Conservation (phyloP, 2,797 vertebrate species). For the Coregonus sp. region DNA sequence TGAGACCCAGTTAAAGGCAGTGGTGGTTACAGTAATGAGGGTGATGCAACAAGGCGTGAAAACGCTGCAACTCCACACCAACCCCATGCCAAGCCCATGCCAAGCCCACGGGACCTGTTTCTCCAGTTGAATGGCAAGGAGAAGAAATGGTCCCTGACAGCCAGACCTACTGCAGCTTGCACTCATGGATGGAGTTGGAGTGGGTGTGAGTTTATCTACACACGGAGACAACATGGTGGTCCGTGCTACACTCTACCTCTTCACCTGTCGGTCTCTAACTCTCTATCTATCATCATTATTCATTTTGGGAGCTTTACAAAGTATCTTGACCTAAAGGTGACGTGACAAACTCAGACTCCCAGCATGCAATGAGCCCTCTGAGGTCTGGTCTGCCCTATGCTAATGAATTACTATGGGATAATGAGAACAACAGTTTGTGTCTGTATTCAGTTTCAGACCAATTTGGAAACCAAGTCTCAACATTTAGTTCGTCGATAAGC, state of each 20-base stretch:
- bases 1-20: constrained; percentile 34
- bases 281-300: neutral
- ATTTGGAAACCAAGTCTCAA: neutral
- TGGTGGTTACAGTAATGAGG: constrained; percentile 38
- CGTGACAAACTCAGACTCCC: constrained; percentile 12
- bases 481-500: neutral
- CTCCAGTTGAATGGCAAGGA: neutral
- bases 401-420: constrained; percentile 21
- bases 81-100: constrained; percentile 21
- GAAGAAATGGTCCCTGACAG: constrained; percentile 51
- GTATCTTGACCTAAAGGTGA: constrained; percentile 31
- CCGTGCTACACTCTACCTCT: neutral
- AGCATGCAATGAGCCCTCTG: constrained; percentile 28
- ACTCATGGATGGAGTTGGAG: constrained; percentile 36
- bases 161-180: constrained; percentile 46
- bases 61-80: constrained; percentile 59
- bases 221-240: constrained; percentile 27
- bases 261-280: neutral
- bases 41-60: constrained; percentile 69
- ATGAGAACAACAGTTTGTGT: constrained; percentile 17
- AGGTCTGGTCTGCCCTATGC: neutral
- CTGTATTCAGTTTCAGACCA: neutral
- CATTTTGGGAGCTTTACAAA: neutral
- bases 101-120: constrained; percentile 4
- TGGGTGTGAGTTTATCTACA: constrained; percentile 17